A percentile compares a stretch with the other conserved stretches of the same genome.
These are phyloP conservation scores for Seira ritae DNA, from an alignment of 2,888 invertebrate genomes.

Conservation along the genomic window DNA sequence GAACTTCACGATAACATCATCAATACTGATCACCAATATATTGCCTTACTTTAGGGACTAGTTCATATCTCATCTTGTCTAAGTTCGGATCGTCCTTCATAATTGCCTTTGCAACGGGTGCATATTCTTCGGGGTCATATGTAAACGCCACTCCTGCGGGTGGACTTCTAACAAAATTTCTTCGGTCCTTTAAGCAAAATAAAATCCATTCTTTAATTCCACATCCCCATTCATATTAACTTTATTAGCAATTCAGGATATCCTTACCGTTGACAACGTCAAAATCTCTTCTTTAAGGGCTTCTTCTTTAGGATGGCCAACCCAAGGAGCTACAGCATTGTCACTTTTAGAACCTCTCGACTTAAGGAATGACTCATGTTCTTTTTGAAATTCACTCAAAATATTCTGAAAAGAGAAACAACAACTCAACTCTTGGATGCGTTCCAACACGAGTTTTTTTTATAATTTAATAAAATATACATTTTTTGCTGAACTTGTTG, in stretches of 20 bases:
- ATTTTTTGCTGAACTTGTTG: not conserved
- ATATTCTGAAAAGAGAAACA: conserved; percentile 83
- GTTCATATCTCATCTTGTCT: conserved; percentile 98
- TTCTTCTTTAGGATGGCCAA: conserved; percentile 95
- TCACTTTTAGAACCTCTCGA: conserved; percentile 84
- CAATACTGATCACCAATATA: conserved; percentile 4
- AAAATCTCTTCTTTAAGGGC: conserved; percentile 96
- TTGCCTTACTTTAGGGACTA: not conserved
- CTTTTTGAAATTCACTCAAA: conserved; percentile 96
- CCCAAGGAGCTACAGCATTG: conserved; percentile 90
- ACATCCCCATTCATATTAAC: not conserved
- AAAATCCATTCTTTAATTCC: conserved; percentile 6
- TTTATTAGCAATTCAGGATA: conserved; percentile 20
- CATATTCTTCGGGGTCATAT: conserved; percentile 95
- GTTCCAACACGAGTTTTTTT: conserved; percentile 78
- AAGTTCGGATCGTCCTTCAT: conserved; percentile 96
- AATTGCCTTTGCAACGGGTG: conserved; percentile 95
- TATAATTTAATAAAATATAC: conserved; percentile 75
- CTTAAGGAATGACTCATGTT: conserved; percentile 96
- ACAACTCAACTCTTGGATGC: not conserved
- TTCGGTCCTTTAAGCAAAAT: conserved; percentile 84
- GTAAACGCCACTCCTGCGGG: conserved; percentile 96
- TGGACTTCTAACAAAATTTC: conserved; percentile 98
- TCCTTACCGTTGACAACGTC: conserved; percentile 88
- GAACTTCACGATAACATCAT: too few relatives aligned